Base-by-base conservation (phyloP, 2,113 vertebrate genomes). In the Macquaria australasica region DNA sequence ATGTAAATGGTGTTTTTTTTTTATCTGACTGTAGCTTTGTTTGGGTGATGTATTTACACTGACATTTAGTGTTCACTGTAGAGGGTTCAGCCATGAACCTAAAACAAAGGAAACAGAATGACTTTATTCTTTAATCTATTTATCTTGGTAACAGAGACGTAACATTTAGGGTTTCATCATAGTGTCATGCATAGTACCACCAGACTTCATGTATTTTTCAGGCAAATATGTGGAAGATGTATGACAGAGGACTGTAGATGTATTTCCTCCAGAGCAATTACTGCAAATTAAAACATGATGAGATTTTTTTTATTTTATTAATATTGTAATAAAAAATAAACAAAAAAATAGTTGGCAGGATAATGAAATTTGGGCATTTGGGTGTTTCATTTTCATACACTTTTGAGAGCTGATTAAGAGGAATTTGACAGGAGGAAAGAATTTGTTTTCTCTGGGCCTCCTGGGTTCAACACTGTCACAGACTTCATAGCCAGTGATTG, bases 51-150 rank as follows among this genome's bases (percentile, higher is more conserved):
- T 14, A 23, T 58, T 41, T 23, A n/a, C 21, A 60, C 8, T 45
- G 53, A 34, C 72, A 45, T 67, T 43, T 1, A 21, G 43, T 3
- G 43, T 14, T 63, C 48, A 41, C 14, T 45, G 8, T n/a, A 3
- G 25, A 18, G 28, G 18, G 6, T 69, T 63, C 21, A 68, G 28
- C 28, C 28, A 31, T 25, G 0, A 73, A 28, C 58, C 23, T 23
- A 20, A 79, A 59, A 59, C n/a, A 79, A 60, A 79, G 43, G 2
- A 67, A 73, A 45, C 15, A 68, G 3, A 63, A 28, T 67, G 11
- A 16, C 9, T 43, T 43, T 9, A 59, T 48, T 58, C 59, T n/a
- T 58, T 9, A 25, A 68, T 55, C 56, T 58, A 74, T 58, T 37
- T 39, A 20, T 48, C 18, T 43, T 43, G 5, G 34, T 28, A 41